Percentiles rank a stretch among this genome's conserved stretches.
phyloP scores from a whole-genome alignment of 2,888 invertebrate species.

The Marronus borbonicus region DNA sequence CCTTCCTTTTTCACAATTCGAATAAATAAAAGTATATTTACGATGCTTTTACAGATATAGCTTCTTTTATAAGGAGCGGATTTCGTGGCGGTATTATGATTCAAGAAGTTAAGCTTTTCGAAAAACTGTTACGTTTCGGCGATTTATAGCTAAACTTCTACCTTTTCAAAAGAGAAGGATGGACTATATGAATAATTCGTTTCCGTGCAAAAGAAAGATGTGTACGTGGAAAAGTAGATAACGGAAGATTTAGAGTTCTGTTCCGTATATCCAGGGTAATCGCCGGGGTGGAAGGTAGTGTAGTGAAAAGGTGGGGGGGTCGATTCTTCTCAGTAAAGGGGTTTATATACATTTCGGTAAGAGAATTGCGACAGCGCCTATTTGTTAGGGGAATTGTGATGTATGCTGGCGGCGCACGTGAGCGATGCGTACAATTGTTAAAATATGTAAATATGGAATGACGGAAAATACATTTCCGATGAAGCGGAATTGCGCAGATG shows the following conservation, averaged over 20 bases:
- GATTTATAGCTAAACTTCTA: conserved; percentile 42
- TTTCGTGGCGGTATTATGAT: conserved; percentile 1
- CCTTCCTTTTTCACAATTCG: no score
- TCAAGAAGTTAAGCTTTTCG: not conserved
- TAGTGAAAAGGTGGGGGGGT: not conserved
- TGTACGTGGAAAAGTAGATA: conserved; percentile 40
- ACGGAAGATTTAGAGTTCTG: conserved; percentile 34
- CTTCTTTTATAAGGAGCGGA: not conserved
- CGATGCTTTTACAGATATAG: not conserved
- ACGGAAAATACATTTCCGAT: conserved; percentile 17
- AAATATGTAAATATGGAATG: conserved; percentile 36
- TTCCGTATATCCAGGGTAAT: conserved; percentile 12
- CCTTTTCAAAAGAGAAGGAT: conserved; percentile 1
- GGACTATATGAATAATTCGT: conserved; percentile 43
- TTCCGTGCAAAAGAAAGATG: conserved; percentile 33
- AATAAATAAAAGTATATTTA: not conserved
- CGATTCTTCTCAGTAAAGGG: not conserved
- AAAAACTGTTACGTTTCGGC: conserved; percentile 13
- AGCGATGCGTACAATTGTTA: conserved; percentile 29
- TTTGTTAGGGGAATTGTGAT: conserved; percentile 33
- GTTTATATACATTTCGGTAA: conserved; percentile 13
- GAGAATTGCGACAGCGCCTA: conserved; percentile 38
- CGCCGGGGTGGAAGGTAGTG: not conserved
- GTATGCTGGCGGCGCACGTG: conserved; percentile 5
- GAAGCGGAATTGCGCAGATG: conserved; percentile 11